A percentile compares a stretch with the other conserved stretches of the same genome.
Conservation (phyloP, 2,113 vertebrate species). For the Poicephalus meyeri region DNA sequence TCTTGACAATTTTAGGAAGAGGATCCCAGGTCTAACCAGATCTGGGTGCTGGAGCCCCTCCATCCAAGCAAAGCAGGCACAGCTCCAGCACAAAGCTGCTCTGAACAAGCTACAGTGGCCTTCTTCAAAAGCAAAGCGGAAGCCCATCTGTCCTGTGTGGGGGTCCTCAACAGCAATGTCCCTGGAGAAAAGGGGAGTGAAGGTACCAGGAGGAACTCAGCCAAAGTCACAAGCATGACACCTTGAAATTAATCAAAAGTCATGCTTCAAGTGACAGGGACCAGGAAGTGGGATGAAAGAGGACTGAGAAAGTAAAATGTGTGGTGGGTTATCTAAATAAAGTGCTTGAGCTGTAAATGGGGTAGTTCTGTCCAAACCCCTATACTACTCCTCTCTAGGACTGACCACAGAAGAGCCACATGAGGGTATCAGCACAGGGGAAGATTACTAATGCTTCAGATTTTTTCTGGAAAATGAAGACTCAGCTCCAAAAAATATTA, state of each 20-base stretch:
- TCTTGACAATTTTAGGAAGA: not conserved
- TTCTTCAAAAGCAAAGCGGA: not conserved
- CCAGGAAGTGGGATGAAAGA: not conserved
- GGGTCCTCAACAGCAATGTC: not conserved
- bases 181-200: accelerated
- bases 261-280: not conserved
- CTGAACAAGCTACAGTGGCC: not conserved
- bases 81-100: not conserved
- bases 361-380: not conserved
- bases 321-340: not conserved
- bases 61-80: not conserved
- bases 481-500: not conserved
- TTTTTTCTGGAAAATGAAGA: not conserved
- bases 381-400: not conserved
- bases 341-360: not conserved
- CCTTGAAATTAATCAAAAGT: not conserved
- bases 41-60: not conserved
- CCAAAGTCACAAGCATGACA: not conserved
- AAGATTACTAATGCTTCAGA: not conserved
- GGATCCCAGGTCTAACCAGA: not conserved
- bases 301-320: not conserved
- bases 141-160: accelerated
- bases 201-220: not conserved
- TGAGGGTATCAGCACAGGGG: not conserved
- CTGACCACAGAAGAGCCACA: not conserved